Percentiles rank a stretch among this genome's conserved stretches.
Evolutionary conservation across 1,140 invertebrate genomes (phyloP).

Genomic region (Sarcophaga peregrina): DNA sequence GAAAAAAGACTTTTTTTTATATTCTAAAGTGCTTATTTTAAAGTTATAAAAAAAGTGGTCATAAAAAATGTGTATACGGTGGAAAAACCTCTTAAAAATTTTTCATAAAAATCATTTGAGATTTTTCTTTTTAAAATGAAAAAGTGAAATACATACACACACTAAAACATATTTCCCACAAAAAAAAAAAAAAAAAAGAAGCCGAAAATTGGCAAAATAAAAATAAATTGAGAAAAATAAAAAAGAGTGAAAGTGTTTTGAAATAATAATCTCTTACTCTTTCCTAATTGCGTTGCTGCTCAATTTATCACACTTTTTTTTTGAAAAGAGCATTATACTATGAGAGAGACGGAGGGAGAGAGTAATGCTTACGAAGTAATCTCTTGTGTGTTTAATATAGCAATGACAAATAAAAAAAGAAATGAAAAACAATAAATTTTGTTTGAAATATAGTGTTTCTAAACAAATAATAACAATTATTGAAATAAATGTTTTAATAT

Average conservation of each 20-base stretch:
- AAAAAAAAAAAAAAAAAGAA: conserved; percentile 25
- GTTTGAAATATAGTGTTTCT: too few relatives aligned
- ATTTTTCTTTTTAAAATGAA: background rate
- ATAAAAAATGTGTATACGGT: conserved; percentile 40
- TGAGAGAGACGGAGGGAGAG: too few relatives aligned
- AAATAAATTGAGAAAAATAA: conserved; percentile 23
- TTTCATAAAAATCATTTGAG: conserved; percentile 6
- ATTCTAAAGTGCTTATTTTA: background rate
- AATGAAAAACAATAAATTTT: too few relatives aligned
- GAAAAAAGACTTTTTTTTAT: background rate
- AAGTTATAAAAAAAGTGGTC: conserved; percentile 16
- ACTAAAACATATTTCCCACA: conserved; percentile 1
- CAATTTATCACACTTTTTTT: too few relatives aligned
- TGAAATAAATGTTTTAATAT: too few relatives aligned
- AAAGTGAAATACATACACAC: background rate
- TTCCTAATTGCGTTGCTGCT: background rate
- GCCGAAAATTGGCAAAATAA: background rate
- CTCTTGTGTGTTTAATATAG: too few relatives aligned
- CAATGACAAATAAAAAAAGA: too few relatives aligned
- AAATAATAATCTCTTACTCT: background rate
- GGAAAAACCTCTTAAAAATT: conserved; percentile 24
- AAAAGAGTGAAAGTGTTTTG: conserved; percentile 39
- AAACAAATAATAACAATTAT: too few relatives aligned
- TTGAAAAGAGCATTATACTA: too few relatives aligned
- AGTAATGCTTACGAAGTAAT: too few relatives aligned